Base-by-base conservation (phyloP, 2,797 vertebrate genomes). In the Trachurus trachurus region DNA sequence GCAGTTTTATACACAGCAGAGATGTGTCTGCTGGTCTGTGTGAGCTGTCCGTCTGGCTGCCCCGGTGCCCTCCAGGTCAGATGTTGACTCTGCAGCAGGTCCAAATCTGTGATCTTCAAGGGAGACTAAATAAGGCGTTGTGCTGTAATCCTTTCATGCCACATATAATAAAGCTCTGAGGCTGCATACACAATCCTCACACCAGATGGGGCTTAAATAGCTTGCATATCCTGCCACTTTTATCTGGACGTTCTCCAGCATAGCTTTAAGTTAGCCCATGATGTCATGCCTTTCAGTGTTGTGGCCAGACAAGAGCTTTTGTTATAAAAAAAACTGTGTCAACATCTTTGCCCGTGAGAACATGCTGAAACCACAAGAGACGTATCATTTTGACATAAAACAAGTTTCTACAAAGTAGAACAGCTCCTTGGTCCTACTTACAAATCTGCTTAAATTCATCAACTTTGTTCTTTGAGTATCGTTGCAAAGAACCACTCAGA, bases 191-290 rank as follows among this genome's bases (percentile, higher is more conserved):
- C 69, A 66, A 75, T 76, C 50, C 81, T 83, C 75, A 50, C 77
- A 79, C 79, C 87, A 91, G 87, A 91, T 83, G 85, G 85, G 66
- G 78, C 79, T 89, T 85, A 85, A 83, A 85, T 67, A 71, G 59
- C 68, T 88, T 58, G 37, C 87, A 88, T 80, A 87, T 84, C 82
- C 81, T 89, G 83, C 79, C 86, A 87, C 79, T 82, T 88, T 86
- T 85, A 89, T 90, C 89, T 89, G 87, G 81, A 89, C 22, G 37
- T 63, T 84, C 67, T 89, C 87, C 84, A 93, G 87, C 66, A 0
- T 31, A 44, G 64, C 63, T 85, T 78, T 61, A 78, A 74, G 64
- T 89, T 79, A 73, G 76, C 50, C 61, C 44, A 74, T 88, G 82
- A 90, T 77, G 80, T 88, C 81, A 88, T 76, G 65, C 72, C 66